Evolutionary conservation across 2,113 vertebrate genomes (phyloP).

Genomic region (Callionymus lyra): DNA sequence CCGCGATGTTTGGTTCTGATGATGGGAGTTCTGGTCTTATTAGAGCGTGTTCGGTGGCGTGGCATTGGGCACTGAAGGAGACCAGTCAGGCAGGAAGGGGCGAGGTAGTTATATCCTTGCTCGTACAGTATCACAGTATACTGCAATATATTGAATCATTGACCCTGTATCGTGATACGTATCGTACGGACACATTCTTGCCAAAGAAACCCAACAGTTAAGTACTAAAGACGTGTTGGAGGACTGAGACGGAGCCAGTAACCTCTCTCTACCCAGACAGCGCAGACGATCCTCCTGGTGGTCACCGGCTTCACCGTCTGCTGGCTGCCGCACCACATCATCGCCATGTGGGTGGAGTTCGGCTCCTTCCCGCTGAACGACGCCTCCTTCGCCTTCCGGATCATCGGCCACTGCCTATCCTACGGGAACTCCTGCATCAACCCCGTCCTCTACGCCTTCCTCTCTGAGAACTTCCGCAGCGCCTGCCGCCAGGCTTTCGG

Average conservation of each 20-base stretch:
- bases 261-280: constrained; percentile 56
- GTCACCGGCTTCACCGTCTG: constrained; percentile 71
- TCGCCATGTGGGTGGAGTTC: constrained; percentile 77
- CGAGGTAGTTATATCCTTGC: no score
- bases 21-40: no score
- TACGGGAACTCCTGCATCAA: constrained; percentile 79
- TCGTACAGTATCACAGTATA: no score
- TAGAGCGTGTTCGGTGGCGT: no score
- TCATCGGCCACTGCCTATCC: constrained; percentile 72
- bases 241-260: not conserved
- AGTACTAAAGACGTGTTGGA: no score
- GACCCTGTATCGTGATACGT: no score
- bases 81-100: no score
- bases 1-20: no score
- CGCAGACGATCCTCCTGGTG: constrained; percentile 72
- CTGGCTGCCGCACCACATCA: constrained; percentile 79
- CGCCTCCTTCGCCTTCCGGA: constrained; percentile 71
- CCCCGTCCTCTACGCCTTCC: constrained; percentile 76
- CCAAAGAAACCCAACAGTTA: no score
- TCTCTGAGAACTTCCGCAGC: constrained; percentile 76
- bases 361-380: constrained; percentile 70
- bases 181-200: not conserved
- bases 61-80: no score
- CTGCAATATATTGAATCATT: no score
- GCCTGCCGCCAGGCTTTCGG: constrained; percentile 67